Percentiles rank a stretch among this genome's conserved stretches.
Conservation (phyloP, 2,113 vertebrate genomes). For the Osmerus mordax region DNA sequence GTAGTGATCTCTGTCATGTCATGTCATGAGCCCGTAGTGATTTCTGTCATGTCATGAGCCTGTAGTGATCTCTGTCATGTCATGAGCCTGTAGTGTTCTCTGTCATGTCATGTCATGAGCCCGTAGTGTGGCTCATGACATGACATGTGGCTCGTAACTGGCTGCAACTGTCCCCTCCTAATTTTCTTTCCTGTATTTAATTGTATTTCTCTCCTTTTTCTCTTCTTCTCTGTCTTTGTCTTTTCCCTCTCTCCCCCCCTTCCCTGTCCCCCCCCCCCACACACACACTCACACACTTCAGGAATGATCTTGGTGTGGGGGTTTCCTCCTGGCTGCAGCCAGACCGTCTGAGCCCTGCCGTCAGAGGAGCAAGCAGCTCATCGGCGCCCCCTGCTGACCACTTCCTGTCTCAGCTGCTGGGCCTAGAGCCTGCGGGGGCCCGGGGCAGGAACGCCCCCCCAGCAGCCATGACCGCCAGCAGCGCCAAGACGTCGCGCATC, state of each 20-base stretch:
- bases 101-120: no score
- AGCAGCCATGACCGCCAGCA: conserved; percentile 54
- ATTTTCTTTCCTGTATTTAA: no score
- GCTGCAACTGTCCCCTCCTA: no score
- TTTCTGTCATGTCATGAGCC: no score
- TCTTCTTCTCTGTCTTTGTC: neutral
- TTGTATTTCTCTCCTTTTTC: neutral
- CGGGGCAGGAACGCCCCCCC: conserved; percentile 52
- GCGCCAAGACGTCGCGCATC: conserved; percentile 79
- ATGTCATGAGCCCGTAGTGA: no score
- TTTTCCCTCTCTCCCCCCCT: neutral
- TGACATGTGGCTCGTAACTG: no score
- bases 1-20: no score
- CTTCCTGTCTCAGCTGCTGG: conserved; percentile 78
- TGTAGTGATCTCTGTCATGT: no score
- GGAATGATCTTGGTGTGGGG: conserved; percentile 73
- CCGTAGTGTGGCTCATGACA: no score
- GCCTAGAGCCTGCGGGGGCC: conserved; percentile 63
- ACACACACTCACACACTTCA: conserved; percentile 37
- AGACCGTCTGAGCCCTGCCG: conserved; percentile 70
- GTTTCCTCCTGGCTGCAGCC: conserved; percentile 73
- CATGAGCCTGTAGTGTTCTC: no score
- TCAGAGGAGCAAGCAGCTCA: conserved; percentile 33
- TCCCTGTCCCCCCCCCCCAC: neutral
- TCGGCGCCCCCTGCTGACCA: conserved; percentile 58